Conservation (phyloP, 2,797 vertebrate species). For the Babyrousa celebensis region DNA sequence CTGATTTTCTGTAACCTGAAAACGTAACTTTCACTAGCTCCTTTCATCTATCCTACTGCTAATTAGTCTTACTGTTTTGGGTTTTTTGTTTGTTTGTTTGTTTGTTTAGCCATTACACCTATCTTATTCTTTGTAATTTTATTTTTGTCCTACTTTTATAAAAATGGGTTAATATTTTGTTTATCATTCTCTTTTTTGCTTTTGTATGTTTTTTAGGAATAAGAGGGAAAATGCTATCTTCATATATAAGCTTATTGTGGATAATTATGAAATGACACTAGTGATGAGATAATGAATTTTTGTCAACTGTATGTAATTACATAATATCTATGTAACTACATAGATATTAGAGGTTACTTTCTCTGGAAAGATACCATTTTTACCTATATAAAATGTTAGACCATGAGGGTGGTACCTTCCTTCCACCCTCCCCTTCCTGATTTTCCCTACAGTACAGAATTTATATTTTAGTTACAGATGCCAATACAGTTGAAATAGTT, state of each 20-base stretch:
- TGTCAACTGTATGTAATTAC: neutral
- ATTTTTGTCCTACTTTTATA: neutral
- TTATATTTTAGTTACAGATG: neutral
- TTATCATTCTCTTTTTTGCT: neutral
- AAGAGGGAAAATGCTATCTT: neutral
- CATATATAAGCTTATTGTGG: neutral
- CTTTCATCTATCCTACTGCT: neutral
- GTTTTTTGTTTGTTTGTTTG: no score
- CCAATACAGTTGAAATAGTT: neutral
- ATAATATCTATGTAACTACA: no score
- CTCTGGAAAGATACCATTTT: neutral
- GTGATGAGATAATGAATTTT: neutral
- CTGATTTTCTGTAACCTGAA: neutral
- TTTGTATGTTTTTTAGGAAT: neutral
- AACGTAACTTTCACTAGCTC: neutral
- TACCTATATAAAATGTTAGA: neutral
- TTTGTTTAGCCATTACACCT: neutral
- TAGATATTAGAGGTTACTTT: neutral
- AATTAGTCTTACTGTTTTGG: neutral
- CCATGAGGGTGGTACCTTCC: neutral
- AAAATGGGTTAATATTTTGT: neutral
- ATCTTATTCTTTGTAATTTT: constrained; percentile 6
- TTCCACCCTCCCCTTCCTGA: neutral
- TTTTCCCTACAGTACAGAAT: neutral
- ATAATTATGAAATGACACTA: neutral